These are phyloP conservation scores for Astreopora myriophthalma DNA, from an alignment of 64 coral and sea anemone species.

Conservation along the genomic window DNA sequence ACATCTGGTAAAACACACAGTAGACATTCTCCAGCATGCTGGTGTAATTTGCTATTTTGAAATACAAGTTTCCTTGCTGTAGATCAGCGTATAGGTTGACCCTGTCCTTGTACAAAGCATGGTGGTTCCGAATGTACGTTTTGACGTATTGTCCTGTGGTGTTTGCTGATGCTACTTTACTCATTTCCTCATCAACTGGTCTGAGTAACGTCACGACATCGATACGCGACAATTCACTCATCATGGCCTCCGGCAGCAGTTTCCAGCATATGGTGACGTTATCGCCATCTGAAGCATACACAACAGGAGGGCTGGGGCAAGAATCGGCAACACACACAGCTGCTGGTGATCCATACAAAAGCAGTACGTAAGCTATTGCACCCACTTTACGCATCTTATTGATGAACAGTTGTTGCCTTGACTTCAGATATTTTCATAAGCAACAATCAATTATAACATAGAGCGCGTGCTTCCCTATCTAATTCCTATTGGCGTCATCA, in stretches of 20 bases:
- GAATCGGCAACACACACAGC: background rate
- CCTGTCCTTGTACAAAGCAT: background rate
- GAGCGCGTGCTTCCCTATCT: no score
- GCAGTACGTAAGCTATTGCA: no score
- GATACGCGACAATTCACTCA: background rate
- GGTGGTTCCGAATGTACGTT: background rate
- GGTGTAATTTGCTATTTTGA: background rate
- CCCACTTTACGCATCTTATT: no score
- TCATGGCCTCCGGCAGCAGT: background rate
- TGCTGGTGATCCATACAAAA: no score
- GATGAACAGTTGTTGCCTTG: no score
- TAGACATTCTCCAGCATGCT: conserved; percentile 1
- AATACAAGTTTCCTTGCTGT: background rate
- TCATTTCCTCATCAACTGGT: background rate
- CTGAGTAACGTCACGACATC: background rate
- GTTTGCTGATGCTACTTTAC: background rate
- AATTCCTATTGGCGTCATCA: no score
- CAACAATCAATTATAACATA: no score
- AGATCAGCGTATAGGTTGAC: background rate
- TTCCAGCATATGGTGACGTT: conserved; percentile 11
- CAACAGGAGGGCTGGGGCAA: background rate
- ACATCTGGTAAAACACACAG: background rate
- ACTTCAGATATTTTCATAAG: no score
- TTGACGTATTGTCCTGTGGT: background rate
- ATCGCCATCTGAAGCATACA: background rate